A percentile compares a stretch with the other conserved stretches of the same genome.
These are phyloP conservation scores for Dynastes tityus DNA, from an alignment of 2,888 invertebrate genomes.

Conservation along the genomic window DNA sequence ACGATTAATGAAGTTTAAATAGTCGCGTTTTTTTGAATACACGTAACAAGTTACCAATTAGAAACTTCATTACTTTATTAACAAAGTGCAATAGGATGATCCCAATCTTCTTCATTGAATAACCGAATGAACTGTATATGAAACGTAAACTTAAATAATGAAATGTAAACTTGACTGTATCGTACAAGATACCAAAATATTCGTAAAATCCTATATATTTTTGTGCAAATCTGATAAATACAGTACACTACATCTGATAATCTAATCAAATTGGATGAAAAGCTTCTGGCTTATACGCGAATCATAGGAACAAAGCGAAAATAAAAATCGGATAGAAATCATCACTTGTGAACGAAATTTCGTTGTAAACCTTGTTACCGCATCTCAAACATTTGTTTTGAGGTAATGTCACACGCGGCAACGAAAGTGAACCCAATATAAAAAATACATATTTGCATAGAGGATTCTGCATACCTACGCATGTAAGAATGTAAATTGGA, in stretches of 20 bases:
- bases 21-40: neutral
- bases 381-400: slow-evolving; percentile 26
- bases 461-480: neutral
- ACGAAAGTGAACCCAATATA: slow-evolving; percentile 18
- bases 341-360: neutral
- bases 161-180: too few species aligned
- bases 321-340: neutral
- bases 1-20: neutral
- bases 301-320: neutral
- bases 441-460: slow-evolving; percentile 8
- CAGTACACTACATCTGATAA: neutral
- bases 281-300: neutral
- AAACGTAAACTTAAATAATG: too few species aligned
- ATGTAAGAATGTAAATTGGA: neutral
- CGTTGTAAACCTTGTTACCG: neutral
- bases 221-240: neutral
- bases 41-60: neutral
- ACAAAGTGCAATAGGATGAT: neutral
- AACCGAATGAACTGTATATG: too few species aligned
- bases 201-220: too few species aligned
- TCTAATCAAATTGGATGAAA: slow-evolving; percentile 8
- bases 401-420: neutral
- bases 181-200: too few species aligned
- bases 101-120: too few species aligned
- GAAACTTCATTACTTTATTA: neutral